Conservation (phyloP, 2,888 invertebrate species). For the Adelphocoris suturalis region DNA sequence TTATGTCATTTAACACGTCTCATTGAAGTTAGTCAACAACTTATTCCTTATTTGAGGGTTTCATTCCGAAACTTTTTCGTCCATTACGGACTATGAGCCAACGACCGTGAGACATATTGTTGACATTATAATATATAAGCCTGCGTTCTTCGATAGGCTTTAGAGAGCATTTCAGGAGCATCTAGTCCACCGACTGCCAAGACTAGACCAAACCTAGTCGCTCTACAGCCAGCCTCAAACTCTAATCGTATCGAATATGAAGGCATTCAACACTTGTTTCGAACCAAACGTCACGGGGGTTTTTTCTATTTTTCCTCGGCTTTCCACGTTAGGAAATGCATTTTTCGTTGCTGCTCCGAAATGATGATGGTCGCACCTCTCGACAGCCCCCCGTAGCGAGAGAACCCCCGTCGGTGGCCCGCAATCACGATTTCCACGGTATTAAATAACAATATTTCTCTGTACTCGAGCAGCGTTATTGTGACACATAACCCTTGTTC, state of each 20-base stretch:
- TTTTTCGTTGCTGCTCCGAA: neutral
- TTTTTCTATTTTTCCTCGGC: neutral
- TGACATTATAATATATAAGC: too few species aligned
- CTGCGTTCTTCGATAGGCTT: too few species aligned
- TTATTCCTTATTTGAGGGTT: too few species aligned
- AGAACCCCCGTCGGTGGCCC: neutral
- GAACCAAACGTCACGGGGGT: neutral
- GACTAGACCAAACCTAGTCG: too few species aligned
- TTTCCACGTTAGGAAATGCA: constrained; percentile 1
- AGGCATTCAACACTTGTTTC: neutral
- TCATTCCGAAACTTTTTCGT: too few species aligned
- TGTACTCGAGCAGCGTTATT: constrained; percentile 1
- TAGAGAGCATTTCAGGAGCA: too few species aligned
- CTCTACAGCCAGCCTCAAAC: too few species aligned
- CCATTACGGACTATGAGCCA: too few species aligned
- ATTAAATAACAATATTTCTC: constrained; percentile 52
- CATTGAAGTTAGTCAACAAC: too few species aligned
- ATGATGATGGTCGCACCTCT: constrained; percentile 1
- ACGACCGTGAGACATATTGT: too few species aligned
- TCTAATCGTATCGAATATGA: neutral
- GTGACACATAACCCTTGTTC: constrained; percentile 42
- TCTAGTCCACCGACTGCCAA: too few species aligned
- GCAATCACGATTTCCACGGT: constrained; percentile 49
- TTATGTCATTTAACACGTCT: too few species aligned
- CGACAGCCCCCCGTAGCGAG: neutral